These are phyloP conservation scores for Cynocephalus volans DNA, from an alignment of 2,113 vertebrate genomes.

Conservation along the genomic window DNA sequence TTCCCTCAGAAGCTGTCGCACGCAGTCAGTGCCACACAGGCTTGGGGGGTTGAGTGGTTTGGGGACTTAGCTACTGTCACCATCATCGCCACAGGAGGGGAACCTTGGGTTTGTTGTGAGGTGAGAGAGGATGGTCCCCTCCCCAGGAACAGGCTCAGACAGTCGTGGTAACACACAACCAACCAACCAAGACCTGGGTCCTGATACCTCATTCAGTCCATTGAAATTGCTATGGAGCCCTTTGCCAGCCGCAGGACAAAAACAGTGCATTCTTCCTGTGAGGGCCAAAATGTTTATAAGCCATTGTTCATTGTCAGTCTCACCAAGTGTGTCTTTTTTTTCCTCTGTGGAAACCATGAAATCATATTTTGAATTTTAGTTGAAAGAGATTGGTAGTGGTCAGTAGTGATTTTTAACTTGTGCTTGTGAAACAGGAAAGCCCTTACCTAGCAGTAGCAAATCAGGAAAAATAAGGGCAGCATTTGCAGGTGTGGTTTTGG, in stretches of 20 bases:
- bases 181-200: accelerated
- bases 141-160: accelerated
- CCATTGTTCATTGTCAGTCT: not conserved
- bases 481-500: accelerated
- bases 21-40: accelerated
- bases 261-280: accelerated
- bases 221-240: not conserved
- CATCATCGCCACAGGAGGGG: not conserved
- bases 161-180: not conserved
- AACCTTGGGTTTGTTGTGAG: accelerated
- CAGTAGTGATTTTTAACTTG: not conserved
- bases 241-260: not conserved
- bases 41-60: accelerated
- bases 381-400: not conserved
- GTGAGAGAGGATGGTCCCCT: not conserved
- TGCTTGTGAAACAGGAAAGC: not conserved
- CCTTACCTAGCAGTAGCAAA: accelerated
- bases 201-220: accelerated
- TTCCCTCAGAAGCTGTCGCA: accelerated
- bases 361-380: not conserved
- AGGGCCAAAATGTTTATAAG: not conserved
- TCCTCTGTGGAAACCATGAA: not conserved
- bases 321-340: not conserved
- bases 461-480: too few species aligned
- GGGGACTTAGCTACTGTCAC: not conserved